phyloP scores from a whole-genome alignment of 2,888 invertebrate genomes.

The Protodeltote pygarga region DNA sequence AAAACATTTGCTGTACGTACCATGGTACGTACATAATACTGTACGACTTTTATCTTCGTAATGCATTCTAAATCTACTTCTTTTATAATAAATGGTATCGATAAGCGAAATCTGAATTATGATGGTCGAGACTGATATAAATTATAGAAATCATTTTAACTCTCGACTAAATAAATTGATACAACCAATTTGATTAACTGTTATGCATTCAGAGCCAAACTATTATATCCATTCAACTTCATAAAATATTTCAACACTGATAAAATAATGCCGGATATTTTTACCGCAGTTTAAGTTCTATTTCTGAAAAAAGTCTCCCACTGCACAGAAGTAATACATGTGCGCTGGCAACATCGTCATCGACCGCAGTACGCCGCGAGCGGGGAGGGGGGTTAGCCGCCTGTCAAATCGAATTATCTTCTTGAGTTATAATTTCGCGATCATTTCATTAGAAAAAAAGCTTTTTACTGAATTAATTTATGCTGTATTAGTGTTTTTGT shows the following conservation, averaged over 20 bases:
- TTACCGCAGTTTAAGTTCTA: constrained; percentile 19
- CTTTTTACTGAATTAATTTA: constrained; percentile 73
- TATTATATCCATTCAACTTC: not conserved
- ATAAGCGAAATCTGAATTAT: constrained; percentile 20
- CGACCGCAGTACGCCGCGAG: constrained; percentile 71
- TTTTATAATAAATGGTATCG: constrained; percentile 4
- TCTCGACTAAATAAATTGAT: constrained; percentile 15
- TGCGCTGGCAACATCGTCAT: constrained; percentile 69
- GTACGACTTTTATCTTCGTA: constrained; percentile 16
- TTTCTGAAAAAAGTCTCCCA: constrained; percentile 49
- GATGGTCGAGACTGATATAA: constrained; percentile 25
- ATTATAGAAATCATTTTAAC: constrained; percentile 17
- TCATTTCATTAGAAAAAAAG: constrained; percentile 68
- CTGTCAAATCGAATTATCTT: constrained; percentile 77
- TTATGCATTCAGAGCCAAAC: not conserved
- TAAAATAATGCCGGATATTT: constrained; percentile 32
- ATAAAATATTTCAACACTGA: constrained; percentile 28
- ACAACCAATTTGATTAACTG: constrained; percentile 11
- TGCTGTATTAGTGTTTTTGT: constrained; percentile 53
- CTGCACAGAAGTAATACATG: constrained; percentile 46
- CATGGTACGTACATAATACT: too few relatives aligned
- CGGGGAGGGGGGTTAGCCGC: constrained; percentile 64
- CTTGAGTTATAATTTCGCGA: constrained; percentile 65
- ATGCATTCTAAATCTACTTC: constrained; percentile 22
- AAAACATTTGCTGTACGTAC: too few relatives aligned